Base-by-base conservation (phyloP, 2,113 vertebrate genomes). In the Nettapus auritus region DNA sequence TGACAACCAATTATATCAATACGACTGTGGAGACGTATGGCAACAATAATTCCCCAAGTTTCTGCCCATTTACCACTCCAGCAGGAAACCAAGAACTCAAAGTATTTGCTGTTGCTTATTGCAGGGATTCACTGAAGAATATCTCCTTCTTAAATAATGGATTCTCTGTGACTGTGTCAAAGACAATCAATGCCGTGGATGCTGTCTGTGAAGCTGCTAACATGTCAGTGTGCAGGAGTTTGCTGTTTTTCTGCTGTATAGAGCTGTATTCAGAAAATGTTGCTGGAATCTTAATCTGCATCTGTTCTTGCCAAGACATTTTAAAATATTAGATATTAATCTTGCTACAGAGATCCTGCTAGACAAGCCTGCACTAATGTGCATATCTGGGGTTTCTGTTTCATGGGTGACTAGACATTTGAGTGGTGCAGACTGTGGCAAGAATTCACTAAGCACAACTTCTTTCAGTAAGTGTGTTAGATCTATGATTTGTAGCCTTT, bases 1-100 rank as follows among this genome's bases (percentile, higher is more conserved):
- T 94, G 90, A 90, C 86, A 88, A 93, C 34, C 92, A 96, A 93
- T 95, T 90, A 94, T 96, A 96, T 84, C 60, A 88, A 71, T 89
- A 78, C 89, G 90, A 84, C 74, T 84, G 57, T 69, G 0, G n/a
- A 91, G 77, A 84, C 92, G 96, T 96, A 95, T 96, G 93, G 96
- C 92, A 94, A 73, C 73, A 96, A 96, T 94, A 97, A 95, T 3
- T 1, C 36, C 81, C 88, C 79, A 90, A 95, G 73, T 69, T 95
- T 85, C 86, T 95, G 88, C 88, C 93, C 66, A 57, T 92, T 52
- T 93, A 94, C 92, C 90, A 88, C 82, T 95, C 73, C 80, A 90
- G 68, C 79, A 95, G 86, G 90, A 96, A 97, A 96, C 90, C 56
- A 77, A 94, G 85, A 89, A 70, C 90, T 94, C 4, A 3, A 53